These are phyloP conservation scores for Habropoda laboriosa DNA, from an alignment of 1,140 invertebrate species.

Conservation along the genomic window DNA sequence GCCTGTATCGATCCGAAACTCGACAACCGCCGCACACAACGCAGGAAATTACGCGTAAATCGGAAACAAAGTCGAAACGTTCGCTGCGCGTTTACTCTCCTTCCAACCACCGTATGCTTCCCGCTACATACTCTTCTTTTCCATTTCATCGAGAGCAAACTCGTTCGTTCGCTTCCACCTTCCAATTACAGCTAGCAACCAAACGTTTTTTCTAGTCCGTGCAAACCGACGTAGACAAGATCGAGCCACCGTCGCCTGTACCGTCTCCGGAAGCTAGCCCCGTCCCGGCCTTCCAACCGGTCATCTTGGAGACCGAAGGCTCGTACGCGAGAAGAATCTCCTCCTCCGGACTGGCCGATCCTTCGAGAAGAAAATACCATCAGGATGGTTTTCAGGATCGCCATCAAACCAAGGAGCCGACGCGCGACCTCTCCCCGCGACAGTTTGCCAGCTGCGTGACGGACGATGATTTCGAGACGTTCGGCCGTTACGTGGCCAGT, in stretches of 20 bases:
- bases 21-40: not conserved
- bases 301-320: conserved; percentile 44
- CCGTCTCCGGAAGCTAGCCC: conserved; percentile 19
- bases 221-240: conserved; percentile 41
- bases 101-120: too few species aligned
- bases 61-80: conserved; percentile 2
- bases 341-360: not conserved
- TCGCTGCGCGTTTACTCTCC: not conserved
- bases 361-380: not conserved
- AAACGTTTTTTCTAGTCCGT: conserved; percentile 29
- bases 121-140: too few species aligned
- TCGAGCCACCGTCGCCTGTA: conserved; percentile 40
- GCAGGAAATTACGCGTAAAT: conserved; percentile 30
- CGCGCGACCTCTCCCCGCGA: conserved; percentile 1
- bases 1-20: conserved; percentile 47
- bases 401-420: not conserved
- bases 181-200: not conserved
- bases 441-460: conserved; percentile 7
- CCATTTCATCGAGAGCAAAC: not conserved
- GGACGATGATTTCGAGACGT: conserved; percentile 48
- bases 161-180: not conserved
- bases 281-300: conserved; percentile 17
- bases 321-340: conserved; percentile 28
- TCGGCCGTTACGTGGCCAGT: conserved; percentile 47
- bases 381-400: conserved; percentile 14